Conservation (phyloP, 2,113 vertebrate species). For the Saguinus imperator region DNA sequence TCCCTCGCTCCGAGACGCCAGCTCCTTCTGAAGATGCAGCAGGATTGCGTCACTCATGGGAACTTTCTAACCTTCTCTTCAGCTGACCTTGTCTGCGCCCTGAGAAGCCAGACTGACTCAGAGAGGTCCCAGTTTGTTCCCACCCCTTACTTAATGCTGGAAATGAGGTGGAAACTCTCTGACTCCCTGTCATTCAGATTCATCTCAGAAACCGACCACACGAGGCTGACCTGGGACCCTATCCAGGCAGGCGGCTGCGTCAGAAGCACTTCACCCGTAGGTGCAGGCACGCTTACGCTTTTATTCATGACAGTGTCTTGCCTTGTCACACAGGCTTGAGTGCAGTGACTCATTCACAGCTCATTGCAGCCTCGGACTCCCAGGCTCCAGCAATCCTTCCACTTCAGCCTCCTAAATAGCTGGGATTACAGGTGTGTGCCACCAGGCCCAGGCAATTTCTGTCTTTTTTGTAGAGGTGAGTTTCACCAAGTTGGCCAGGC, state of each 20-base stretch:
- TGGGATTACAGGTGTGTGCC: neutral
- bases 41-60: neutral
- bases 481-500: neutral
- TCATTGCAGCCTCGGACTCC: neutral
- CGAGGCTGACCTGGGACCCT: neutral
- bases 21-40: neutral
- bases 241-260: fast-evolving
- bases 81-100: neutral
- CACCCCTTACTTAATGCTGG: neutral
- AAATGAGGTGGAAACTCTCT: neutral
- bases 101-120: neutral
- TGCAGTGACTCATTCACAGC: neutral
- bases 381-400: neutral
- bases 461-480: neutral
- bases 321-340: neutral
- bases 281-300: neutral
- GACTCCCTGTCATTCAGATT: neutral
- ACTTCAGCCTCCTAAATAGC: neutral
- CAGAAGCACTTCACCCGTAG: neutral
- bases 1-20: neutral
- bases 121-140: neutral
- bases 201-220: neutral
- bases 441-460: neutral
- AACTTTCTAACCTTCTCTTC: neutral
- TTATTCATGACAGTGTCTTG: neutral